Base-by-base conservation (phyloP, 2,797 vertebrate species). In the Lithobates sylvaticus region DNA sequence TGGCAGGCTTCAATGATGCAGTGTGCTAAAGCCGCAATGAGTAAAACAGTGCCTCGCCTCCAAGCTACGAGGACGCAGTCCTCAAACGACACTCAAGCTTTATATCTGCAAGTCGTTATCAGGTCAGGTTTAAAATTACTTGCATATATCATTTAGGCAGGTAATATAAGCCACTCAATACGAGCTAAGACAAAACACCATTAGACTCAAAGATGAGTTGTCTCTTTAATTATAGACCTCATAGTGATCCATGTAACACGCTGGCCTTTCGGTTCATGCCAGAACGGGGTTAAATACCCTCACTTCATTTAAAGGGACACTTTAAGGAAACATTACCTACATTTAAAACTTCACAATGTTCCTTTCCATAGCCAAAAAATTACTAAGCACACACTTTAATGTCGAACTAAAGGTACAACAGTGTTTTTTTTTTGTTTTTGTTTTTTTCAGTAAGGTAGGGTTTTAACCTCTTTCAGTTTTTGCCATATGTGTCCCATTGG, bases 91-190 rank as follows among this genome's bases (percentile, higher is more conserved):
- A 68, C 29, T 78, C 23, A 29, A 64, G 44, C 47, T 26, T 73
- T 26, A 74, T 79, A 84, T 87, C 86, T 78, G 67, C 18, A 78
- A 83, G 86, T 78, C 81, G 34, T 47, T 78, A 83, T 83, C 76
- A 47, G 81, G 76, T 84, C 86, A 87, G 76, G 86, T 87, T n/a
- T 87, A 84, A 80, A 44, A 84, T 84, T 84, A 84, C 81, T 58
- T 34, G n/a, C 86, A 61, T 65, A 84, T 76, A 87, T 84, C 70
- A 75, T 87, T 84, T 75, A 84, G 68, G 76, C 10, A 44, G 70
- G 76, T 79, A 87, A 84, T 42, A 83, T 64, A 74, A 84, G 8
- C 54, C 67, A 71, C 50, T 73, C 5, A 58, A 61, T 32, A 32
- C 39, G 44, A 47, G 47, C 67, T 58, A 76, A 69, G 76, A 80